Percentiles rank a stretch among this genome's conserved stretches.
These are phyloP conservation scores for Luscinia luscinia DNA, from an alignment of 2,797 vertebrate genomes.

Conservation along the genomic window DNA sequence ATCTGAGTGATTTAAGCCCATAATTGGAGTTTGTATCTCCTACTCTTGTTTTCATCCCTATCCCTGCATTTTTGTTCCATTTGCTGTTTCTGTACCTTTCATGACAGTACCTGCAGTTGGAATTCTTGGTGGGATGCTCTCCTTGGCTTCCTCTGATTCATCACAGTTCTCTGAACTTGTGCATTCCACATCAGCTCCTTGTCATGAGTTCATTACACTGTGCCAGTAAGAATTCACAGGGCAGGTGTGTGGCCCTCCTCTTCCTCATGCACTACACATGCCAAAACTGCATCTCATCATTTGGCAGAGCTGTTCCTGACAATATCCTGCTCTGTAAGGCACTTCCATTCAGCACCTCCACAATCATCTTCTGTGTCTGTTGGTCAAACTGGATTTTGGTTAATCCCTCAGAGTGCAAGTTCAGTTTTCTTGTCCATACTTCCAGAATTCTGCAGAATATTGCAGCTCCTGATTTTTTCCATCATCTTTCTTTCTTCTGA, in stretches of 20 bases:
- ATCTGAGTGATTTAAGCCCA: neutral
- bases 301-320: neutral
- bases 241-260: neutral
- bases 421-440: neutral
- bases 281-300: fast-evolving
- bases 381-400: neutral
- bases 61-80: neutral
- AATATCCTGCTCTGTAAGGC: neutral
- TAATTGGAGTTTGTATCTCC: neutral
- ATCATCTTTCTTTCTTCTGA: neutral
- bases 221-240: neutral
- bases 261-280: neutral
- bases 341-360: neutral
- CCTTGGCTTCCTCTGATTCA: neutral
- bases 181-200: neutral
- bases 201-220: neutral
- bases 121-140: neutral
- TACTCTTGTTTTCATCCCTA: neutral
- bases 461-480: fast-evolving
- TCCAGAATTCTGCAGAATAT: neutral
- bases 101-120: neutral
- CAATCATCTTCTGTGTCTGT: neutral
- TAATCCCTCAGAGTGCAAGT: neutral
- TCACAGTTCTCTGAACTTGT: neutral
- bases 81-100: neutral